A percentile compares a stretch with the other conserved stretches of the same genome.
phyloP scores from a whole-genome alignment of 2,888 invertebrate species.

The Apoda limacodes region DNA sequence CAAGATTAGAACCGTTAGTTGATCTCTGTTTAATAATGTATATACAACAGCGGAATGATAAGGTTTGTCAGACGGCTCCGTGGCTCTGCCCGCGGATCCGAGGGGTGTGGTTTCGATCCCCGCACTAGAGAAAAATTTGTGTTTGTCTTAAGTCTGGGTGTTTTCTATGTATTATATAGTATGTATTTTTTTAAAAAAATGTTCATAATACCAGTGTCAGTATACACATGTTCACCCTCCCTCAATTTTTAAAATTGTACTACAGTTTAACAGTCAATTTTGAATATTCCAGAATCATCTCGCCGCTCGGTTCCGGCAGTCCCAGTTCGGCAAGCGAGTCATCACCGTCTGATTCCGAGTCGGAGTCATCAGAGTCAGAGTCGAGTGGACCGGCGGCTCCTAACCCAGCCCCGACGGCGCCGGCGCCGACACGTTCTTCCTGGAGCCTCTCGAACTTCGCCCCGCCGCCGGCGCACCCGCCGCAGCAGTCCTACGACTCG shows the following conservation, averaged over 20 bases:
- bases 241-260: too few species aligned
- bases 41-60: too few species aligned
- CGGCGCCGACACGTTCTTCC: conserved; percentile 54
- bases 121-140: too few species aligned
- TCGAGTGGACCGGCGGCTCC: conserved; percentile 30
- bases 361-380: conserved; percentile 63
- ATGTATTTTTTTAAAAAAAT: too few species aligned
- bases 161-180: too few species aligned
- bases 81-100: too few species aligned
- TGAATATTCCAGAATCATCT: conserved; percentile 54
- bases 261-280: too few species aligned
- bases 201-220: too few species aligned
- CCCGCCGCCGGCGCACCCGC: conserved; percentile 42
- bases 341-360: conserved; percentile 73
- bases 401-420: conserved; percentile 38
- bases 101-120: too few species aligned
- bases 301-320: conserved; percentile 57
- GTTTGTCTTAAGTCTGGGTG: too few species aligned
- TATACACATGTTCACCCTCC: too few species aligned
- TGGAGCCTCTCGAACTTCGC: conserved; percentile 61
- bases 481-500: conserved; percentile 58
- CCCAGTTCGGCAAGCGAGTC: conserved; percentile 66
- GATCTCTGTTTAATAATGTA: neutral
- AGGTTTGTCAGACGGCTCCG: too few species aligned
- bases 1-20: conserved; percentile 56